These are phyloP conservation scores for Patagioenas fasciata DNA, from an alignment of 2,113 vertebrate species.

Conservation along the genomic window DNA sequence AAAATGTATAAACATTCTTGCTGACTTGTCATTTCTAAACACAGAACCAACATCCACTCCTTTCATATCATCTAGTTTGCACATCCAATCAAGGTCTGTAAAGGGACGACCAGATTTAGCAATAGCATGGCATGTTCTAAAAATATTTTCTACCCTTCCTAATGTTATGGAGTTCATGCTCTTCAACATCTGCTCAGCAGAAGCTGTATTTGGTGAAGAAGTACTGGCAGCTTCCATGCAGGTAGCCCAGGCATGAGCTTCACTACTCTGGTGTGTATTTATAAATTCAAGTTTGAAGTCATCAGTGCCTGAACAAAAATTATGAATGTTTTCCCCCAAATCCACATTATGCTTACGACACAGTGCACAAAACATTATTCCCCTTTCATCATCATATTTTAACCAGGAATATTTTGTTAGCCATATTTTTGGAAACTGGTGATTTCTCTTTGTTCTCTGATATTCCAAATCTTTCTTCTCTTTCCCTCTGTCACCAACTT, in stretches of 20 bases:
- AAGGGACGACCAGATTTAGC: conserved; percentile 51
- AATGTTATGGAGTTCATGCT: conserved; percentile 59
- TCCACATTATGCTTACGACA: conserved; percentile 71
- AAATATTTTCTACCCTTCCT: conserved; percentile 65
- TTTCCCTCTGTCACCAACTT: conserved; percentile 21
- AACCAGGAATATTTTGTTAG: conserved; percentile 75
- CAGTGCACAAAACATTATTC: conserved; percentile 71
- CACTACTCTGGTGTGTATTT: conserved; percentile 64
- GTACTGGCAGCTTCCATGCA: conserved; percentile 64
- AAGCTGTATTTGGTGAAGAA: conserved; percentile 6
- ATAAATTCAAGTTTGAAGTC: conserved; percentile 71
- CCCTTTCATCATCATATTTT: conserved; percentile 63
- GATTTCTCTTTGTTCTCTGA: conserved; percentile 45
- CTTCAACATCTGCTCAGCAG: conserved; percentile 45
- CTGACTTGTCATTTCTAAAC: conserved; percentile 67
- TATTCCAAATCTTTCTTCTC: conserved; percentile 1
- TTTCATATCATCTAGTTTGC: conserved; percentile 67
- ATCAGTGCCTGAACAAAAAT: conserved; percentile 71
- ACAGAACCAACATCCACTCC: conserved; percentile 56
- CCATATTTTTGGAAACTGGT: conserved; percentile 74
- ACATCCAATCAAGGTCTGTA: conserved; percentile 60
- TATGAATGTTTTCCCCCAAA: conserved; percentile 50
- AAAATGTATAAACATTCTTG: conserved; percentile 61
- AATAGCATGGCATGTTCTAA: conserved; percentile 67
- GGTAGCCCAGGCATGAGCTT: conserved; percentile 70